Percentiles rank a stretch among this genome's conserved stretches.
Evolutionary conservation across 2,888 invertebrate genomes (phyloP).

Genomic region (Parasteatoda lunata): DNA sequence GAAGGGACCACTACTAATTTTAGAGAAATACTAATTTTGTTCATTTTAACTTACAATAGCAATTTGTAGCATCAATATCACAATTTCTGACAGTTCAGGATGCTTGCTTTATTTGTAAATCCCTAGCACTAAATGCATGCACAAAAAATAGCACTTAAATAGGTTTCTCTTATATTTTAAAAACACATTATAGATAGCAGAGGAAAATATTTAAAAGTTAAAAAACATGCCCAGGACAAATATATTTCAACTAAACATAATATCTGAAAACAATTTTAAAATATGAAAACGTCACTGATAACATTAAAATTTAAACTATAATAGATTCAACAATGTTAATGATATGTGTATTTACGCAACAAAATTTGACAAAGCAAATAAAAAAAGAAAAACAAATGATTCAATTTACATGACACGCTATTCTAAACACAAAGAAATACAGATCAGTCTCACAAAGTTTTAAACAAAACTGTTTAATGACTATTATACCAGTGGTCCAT

Average conservation of each 20-base stretch:
- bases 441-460: neutral
- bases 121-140: no score
- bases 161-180: neutral
- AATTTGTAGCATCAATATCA: neutral
- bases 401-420: conserved; percentile 8
- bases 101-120: no score
- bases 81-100: neutral
- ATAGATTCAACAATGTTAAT: conserved; percentile 40
- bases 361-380: conserved; percentile 27
- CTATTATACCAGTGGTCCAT: conserved; percentile 29
- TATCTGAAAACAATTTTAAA: conserved; percentile 38
- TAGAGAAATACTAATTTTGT: neutral
- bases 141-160: no score
- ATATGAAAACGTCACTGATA: conserved; percentile 40
- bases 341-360: conserved; percentile 54
- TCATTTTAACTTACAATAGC: neutral
- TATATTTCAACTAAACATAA: neutral
- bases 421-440: conserved; percentile 4
- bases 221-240: neutral
- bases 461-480: conserved; percentile 15
- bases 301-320: conserved; percentile 53
- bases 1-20: no score
- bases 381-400: conserved; percentile 7
- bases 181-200: neutral
- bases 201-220: neutral